Conservation (phyloP, 2,797 vertebrate genomes). For the Peromyscus aztecus region DNA sequence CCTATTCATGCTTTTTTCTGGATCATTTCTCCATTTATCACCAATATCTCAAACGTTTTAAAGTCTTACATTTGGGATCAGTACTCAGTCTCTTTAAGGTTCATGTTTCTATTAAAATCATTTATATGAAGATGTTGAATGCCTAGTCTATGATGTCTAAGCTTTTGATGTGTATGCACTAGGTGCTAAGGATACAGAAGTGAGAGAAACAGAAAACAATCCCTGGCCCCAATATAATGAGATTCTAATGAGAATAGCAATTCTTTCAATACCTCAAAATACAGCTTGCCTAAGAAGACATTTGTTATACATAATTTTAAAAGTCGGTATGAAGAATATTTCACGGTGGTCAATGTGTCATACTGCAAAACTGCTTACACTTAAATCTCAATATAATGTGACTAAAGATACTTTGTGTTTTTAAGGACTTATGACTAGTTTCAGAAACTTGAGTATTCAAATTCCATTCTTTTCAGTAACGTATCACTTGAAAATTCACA, state of each 20-base stretch:
- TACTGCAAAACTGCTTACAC: not conserved
- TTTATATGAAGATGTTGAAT: slow-evolving; percentile 43
- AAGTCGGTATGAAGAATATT: slow-evolving; percentile 13
- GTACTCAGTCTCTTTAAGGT: not conserved
- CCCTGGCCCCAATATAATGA: not conserved
- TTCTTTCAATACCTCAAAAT: not conserved
- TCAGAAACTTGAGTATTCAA: not conserved
- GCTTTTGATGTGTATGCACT: not conserved
- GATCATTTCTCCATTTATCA: not conserved
- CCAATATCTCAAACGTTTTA: not conserved
- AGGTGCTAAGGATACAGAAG: not conserved
- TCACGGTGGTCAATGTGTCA: slow-evolving; percentile 19
- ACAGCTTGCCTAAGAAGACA: not conserved
- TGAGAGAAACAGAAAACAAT: slow-evolving; percentile 22
- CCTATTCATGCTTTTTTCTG: not conserved
- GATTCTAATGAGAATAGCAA: slow-evolving; percentile 11
- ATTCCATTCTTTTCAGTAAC: slow-evolving; percentile 10
- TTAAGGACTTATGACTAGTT: not conserved
- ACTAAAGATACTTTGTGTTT: not conserved
- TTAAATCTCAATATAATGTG: not conserved
- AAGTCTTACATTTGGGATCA: not conserved
- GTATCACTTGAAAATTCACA: slow-evolving; percentile 20
- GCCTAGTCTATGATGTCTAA: not conserved
- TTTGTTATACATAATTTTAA: not conserved
- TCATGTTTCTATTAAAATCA: slow-evolving; percentile 12